Base-by-base conservation (phyloP, 2,888 invertebrate species). In the Salpingus planirostris region DNA sequence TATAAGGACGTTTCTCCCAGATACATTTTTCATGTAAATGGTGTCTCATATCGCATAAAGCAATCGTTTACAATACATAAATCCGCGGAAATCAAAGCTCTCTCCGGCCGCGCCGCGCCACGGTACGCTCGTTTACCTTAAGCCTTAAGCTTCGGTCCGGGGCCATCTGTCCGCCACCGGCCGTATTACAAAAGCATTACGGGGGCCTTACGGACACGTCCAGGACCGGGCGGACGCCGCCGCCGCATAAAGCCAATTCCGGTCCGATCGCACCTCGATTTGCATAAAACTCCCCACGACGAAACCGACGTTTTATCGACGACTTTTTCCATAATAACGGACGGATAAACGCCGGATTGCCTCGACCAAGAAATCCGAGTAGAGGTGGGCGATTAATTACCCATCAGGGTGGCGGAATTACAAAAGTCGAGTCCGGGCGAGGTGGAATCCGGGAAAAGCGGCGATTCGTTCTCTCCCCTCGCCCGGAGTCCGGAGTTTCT, bases 1-100 rank as follows among this genome's bases (percentile, higher is more conserved):
- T 55, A 58, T 59, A 57, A 60, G 58, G 62, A 59, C 63, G 62
- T 57, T 61, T 58, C n/a, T 60, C 57, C 59, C 57, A 58, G 62
- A 64, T 62, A 64, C 65, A 65, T 65, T 65, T 65, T 65, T 65
- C 65, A 65, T 65, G 65, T 65, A 65, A 65, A 65, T 65, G 65
- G 64, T 64, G 65, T 64, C 65, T 62, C 64, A 64, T 65, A 65
- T 65, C 64, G 64, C 64, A 65, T 65, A 65, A 65, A 65, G 65
- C 64, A 64, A 64, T 65, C 65, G 65, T 65, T 65, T 65, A 65
- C 65, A 65, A 65, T 62, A 65, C 64, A 65, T 65, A 65, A 65
- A 65, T 65, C 65, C 64, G 62, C 55, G 59, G 62, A 62, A 64
- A 65, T 65, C 65, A 63, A 62, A 64, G 60, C 62, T 57, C 49